phyloP scores from a whole-genome alignment of 1,140 invertebrate genomes.

The Ceratoteleas bidentatus region DNA sequence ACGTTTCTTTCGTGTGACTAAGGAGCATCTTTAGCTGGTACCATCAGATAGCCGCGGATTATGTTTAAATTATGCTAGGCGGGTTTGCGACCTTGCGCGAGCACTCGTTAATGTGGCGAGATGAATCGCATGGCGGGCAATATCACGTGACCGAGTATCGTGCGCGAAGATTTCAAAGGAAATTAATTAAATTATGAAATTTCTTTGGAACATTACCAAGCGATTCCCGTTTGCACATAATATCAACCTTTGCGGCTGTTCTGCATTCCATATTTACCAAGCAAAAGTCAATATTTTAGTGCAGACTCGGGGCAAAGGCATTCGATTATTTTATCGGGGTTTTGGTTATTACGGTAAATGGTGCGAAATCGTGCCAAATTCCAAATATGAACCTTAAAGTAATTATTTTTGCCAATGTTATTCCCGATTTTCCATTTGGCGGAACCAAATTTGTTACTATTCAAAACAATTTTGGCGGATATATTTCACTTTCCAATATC shows the following conservation, averaged over 20 bases:
- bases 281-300: slow-evolving; percentile 6
- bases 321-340: no score
- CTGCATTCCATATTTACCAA: background rate
- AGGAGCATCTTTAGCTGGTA: slow-evolving; percentile 30
- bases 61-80: slow-evolving; percentile 28
- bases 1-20: no score
- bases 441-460: no score
- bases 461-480: no score
- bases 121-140: slow-evolving; percentile 30
- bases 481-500: no score
- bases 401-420: no score
- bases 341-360: no score
- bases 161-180: slow-evolving; percentile 33
- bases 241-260: slow-evolving; percentile 46
- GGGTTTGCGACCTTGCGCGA: slow-evolving; percentile 39
- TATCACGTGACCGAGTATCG: slow-evolving; percentile 39
- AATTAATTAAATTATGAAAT: slow-evolving; percentile 59
- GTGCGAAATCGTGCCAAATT: no score
- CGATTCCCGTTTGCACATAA: slow-evolving; percentile 43
- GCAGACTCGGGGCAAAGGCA: no score
- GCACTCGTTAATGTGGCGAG: no score
- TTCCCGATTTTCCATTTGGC: no score
- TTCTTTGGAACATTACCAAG: slow-evolving; percentile 58
- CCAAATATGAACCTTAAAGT: no score
- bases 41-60: slow-evolving; percentile 24